phyloP scores from a whole-genome alignment of 1,140 invertebrate genomes.

The Pseudoatta argentina region DNA sequence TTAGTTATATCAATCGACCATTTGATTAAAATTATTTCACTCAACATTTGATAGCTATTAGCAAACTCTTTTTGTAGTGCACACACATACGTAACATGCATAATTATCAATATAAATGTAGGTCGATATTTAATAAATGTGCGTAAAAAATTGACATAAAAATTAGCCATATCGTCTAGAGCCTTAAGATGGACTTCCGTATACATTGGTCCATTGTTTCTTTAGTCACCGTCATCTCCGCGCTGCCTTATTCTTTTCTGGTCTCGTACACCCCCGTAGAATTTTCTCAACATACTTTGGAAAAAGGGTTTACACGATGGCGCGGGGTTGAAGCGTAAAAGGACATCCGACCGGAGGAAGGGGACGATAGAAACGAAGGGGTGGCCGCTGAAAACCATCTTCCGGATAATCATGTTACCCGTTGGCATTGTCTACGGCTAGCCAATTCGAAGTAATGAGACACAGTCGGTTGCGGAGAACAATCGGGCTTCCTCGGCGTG shows the following conservation, averaged over 20 bases:
- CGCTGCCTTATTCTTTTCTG: background rate
- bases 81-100: no score
- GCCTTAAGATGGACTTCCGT: background rate
- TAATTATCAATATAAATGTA: no score
- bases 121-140: no score
- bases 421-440: constrained; percentile 83
- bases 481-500: constrained; percentile 79
- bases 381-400: constrained; percentile 76
- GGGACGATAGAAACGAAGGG: constrained; percentile 64
- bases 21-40: no score
- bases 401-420: constrained; percentile 83
- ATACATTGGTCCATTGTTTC: constrained; percentile 61
- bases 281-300: constrained; percentile 33
- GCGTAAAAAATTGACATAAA: no score
- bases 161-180: no score
- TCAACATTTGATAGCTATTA: no score
- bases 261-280: background rate
- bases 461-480: constrained; percentile 83
- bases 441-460: constrained; percentile 85
- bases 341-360: constrained; percentile 49
- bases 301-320: constrained; percentile 64
- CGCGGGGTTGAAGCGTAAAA: constrained; percentile 55
- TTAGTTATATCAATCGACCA: no score
- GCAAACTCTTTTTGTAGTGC: no score
- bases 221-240: constrained; percentile 42